Percentiles rank a stretch among this genome's conserved stretches.
Conservation (phyloP, 2,888 invertebrate species). For the Gymnocheta viridis region DNA sequence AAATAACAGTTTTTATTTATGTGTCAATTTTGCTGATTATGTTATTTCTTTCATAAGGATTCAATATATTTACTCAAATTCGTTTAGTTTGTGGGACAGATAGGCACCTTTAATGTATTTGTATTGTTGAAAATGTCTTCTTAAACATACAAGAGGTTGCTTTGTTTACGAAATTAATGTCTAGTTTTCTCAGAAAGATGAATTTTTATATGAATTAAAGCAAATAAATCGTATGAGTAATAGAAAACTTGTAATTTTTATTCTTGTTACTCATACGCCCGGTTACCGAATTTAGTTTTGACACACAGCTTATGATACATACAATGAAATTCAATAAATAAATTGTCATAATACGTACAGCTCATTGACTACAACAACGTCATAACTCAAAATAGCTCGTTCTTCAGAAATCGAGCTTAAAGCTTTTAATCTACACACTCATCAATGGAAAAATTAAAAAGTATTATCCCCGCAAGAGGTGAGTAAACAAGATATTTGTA, state of each 20-base stretch:
- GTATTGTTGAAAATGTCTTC: background rate
- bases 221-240: background rate
- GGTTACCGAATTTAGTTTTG: background rate
- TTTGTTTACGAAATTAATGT: background rate
- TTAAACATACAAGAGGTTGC: background rate
- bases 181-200: background rate
- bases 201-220: background rate
- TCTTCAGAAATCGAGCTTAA: too few species aligned
- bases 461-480: too few species aligned
- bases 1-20: slow-evolving; percentile 28
- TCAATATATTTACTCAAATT: background rate
- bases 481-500: too few species aligned
- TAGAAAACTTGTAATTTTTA: background rate
- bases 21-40: slow-evolving; percentile 19
- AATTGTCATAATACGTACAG: too few species aligned
- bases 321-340: too few species aligned
- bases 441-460: too few species aligned
- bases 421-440: too few species aligned
- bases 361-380: too few species aligned
- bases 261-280: background rate
- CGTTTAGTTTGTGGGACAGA: background rate
- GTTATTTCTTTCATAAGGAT: background rate
- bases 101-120: background rate
- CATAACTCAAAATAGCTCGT: too few species aligned
- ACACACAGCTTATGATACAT: too few species aligned